phyloP scores from a whole-genome alignment of 2,113 vertebrate species.

The Puffinus mauretanicus region DNA sequence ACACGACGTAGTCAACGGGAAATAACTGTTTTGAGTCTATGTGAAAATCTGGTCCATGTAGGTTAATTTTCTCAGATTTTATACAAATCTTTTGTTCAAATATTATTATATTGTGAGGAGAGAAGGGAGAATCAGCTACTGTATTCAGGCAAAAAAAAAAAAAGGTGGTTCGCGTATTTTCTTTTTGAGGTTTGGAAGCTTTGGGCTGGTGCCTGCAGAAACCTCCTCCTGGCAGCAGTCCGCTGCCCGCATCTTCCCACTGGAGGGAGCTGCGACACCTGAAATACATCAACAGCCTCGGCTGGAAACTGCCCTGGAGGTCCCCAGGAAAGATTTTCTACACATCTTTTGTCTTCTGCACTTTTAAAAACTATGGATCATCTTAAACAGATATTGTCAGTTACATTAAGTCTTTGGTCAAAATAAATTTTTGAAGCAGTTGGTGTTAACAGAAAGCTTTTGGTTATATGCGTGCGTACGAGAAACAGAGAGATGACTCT shows the following conservation, averaged over 20 bases:
- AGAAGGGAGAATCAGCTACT: background rate
- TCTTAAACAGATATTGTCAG: background rate
- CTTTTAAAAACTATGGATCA: background rate
- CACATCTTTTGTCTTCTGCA: background rate
- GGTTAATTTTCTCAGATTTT: background rate
- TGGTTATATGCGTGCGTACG: accelerated
- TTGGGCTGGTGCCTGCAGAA: background rate
- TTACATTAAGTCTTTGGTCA: background rate
- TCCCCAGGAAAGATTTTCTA: background rate
- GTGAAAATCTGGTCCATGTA: background rate
- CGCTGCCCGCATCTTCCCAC: background rate
- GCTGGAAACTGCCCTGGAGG: background rate
- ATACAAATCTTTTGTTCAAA: background rate
- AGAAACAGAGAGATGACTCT: background rate
- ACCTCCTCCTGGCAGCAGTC: background rate
- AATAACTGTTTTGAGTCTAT: background rate
- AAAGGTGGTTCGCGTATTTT: background rate
- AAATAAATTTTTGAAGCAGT: background rate
- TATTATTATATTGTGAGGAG: background rate
- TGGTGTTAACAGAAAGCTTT: background rate
- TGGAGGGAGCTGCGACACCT: constrained; percentile 59
- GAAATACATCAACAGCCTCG: background rate
- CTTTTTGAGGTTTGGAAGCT: background rate
- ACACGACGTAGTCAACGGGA: background rate
- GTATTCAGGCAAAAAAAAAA: background rate